These are phyloP conservation scores for Myiozetetes cayanensis DNA, from an alignment of 2,113 vertebrate species.

Conservation along the genomic window DNA sequence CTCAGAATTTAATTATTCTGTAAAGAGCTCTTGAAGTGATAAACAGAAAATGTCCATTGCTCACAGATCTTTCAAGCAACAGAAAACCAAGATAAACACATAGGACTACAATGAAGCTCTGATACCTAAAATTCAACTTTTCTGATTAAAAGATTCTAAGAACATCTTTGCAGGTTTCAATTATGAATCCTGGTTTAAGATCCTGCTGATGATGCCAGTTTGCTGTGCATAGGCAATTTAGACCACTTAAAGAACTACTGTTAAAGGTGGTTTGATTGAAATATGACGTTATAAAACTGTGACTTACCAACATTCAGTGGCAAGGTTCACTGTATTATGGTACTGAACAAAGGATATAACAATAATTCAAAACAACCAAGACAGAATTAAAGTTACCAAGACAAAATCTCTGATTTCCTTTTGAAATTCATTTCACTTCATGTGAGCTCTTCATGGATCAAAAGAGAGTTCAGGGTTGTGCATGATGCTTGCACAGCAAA, in stretches of 20 bases:
- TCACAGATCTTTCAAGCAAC: background rate
- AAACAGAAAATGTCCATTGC: background rate
- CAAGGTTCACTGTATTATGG: background rate
- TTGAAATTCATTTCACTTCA: background rate
- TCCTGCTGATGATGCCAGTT: background rate
- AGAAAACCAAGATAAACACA: background rate
- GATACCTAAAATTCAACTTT: rapidly evolving
- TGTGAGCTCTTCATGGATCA: background rate
- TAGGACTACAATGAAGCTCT: background rate
- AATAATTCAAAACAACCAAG: background rate
- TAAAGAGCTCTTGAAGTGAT: background rate
- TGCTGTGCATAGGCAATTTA: background rate
- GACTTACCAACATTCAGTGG: rapidly evolving
- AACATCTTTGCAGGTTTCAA: background rate
- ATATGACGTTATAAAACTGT: background rate
- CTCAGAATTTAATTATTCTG: background rate
- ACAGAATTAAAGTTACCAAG: background rate
- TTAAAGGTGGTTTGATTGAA: background rate
- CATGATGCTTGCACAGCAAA: background rate
- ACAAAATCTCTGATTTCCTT: background rate
- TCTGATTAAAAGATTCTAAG: background rate
- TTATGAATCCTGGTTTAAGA: background rate
- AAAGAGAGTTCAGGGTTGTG: background rate
- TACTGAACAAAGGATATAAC: background rate
- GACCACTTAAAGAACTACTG: background rate